phyloP scores from a whole-genome alignment of 1,140 invertebrate species.

The Caerostris darwini region DNA sequence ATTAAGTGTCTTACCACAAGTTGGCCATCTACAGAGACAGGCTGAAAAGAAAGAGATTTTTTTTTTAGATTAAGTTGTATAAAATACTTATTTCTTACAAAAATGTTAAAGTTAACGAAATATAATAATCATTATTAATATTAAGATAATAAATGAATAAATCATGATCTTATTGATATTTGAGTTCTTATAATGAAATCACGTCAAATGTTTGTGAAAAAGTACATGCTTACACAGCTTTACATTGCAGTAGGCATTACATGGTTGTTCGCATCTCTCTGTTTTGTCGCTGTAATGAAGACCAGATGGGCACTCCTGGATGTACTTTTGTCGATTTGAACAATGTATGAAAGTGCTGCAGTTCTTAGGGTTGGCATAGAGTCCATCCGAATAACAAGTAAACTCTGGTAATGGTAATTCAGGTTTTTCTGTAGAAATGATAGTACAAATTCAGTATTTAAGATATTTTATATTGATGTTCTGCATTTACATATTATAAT shows the following conservation, averaged over 20 bases:
- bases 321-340: neutral
- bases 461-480: too few relatives aligned
- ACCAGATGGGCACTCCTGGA: neutral
- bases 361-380: neutral
- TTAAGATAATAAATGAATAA: neutral
- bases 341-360: neutral
- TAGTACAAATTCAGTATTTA: too few relatives aligned
- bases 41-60: neutral
- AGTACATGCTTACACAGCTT: neutral
- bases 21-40: neutral
- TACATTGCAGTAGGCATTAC: neutral
- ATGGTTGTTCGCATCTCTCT: neutral
- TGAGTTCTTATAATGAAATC: too few relatives aligned
- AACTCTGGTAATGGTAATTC: neutral
- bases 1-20: neutral
- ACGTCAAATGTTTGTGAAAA: neutral
- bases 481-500: too few relatives aligned
- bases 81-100: too few relatives aligned
- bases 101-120: too few relatives aligned
- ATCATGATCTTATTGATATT: neutral
- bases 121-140: too few relatives aligned
- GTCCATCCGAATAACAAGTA: neutral
- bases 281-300: neutral
- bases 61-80: too few relatives aligned
- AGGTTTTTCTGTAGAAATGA: too few relatives aligned